Base-by-base conservation (phyloP, 2,113 vertebrate species). In the Scophthalmus maximus region DNA sequence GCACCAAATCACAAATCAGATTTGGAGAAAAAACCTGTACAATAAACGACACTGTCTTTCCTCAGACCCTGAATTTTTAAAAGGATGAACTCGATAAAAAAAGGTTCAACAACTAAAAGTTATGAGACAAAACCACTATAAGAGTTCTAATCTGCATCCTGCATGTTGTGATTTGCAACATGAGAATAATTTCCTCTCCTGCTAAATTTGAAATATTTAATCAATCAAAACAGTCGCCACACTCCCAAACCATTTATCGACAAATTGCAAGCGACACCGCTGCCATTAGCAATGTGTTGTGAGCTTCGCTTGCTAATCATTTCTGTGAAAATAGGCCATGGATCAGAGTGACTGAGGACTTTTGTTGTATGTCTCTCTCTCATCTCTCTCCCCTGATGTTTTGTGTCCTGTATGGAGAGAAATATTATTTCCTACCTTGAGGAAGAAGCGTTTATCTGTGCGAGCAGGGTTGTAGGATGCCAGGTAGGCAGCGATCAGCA, bases 381-480 rank as follows among this genome's bases (percentile, higher is more conserved):
- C 14, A 36, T 40, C 17, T 26, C 17, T 8, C 49, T 12, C 23
- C 11, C 12, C 26, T 8, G 11, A 5, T 22, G 20, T 64, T 10
- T 26, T 32, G 61, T 50, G 15, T 26, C 30, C 6, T 51, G 46
- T 10, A 46, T 8, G 51, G 36, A 36, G 6, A 38, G 5, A 51
- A 17, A 22, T 40, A 22, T 22, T 7, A n/a, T n/a, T 0, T 1
- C 11, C 12, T 89, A 99, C 98, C 96, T 99, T 99, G 55, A 98
- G 79, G 71, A 99, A 99, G 91, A 99, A 99, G 69, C 97, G 96
- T 56, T 95, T 96, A 84, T 99, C 98, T 47, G 97, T 98, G 85
- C 97, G 94, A 14, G 96, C 94, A 22, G 98, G 97, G 87, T 99
- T 99, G 88, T 96, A 99, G 27, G 98, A 98, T 1, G 97, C 96